Evolutionary conservation across 2,888 invertebrate species (phyloP).

Genomic region (Parelbella ahira): DNA sequence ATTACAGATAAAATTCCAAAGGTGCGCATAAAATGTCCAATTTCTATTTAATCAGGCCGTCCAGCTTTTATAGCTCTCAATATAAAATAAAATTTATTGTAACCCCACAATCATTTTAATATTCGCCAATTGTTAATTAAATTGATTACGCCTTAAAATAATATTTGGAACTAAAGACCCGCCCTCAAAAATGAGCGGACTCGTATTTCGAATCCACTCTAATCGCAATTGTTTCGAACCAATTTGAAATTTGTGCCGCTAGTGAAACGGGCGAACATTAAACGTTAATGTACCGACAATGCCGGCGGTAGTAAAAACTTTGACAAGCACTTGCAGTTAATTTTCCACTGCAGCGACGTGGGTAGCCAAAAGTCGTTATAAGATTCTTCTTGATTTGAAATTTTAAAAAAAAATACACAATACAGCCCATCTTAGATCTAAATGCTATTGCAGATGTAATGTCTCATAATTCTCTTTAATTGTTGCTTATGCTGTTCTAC

Average conservation of each 20-base stretch:
- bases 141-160: constrained; percentile 17
- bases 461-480: too few species aligned
- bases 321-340: constrained; percentile 41
- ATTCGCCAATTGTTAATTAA: constrained; percentile 21
- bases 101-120: constrained; percentile 9
- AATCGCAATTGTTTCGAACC: constrained; percentile 60
- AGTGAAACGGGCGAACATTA: constrained; percentile 58
- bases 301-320: constrained; percentile 73
- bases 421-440: too few species aligned
- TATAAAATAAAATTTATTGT: too few species aligned
- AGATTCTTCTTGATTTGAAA: not conserved
- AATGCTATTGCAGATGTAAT: too few species aligned
- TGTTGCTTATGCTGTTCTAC: too few species aligned
- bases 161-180: constrained; percentile 8
- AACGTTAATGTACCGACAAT: constrained; percentile 75
- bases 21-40: too few species aligned
- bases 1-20: too few species aligned
- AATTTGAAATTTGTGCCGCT: constrained; percentile 67
- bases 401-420: too few species aligned
- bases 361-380: not conserved
- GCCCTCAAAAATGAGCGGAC: constrained; percentile 38
- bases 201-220: constrained; percentile 41
- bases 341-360: constrained; percentile 11
- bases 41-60: too few species aligned
- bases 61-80: too few species aligned